These are phyloP conservation scores for Macropus fuliginosus DNA, from an alignment of 2,797 vertebrate species.

Conservation along the genomic window DNA sequence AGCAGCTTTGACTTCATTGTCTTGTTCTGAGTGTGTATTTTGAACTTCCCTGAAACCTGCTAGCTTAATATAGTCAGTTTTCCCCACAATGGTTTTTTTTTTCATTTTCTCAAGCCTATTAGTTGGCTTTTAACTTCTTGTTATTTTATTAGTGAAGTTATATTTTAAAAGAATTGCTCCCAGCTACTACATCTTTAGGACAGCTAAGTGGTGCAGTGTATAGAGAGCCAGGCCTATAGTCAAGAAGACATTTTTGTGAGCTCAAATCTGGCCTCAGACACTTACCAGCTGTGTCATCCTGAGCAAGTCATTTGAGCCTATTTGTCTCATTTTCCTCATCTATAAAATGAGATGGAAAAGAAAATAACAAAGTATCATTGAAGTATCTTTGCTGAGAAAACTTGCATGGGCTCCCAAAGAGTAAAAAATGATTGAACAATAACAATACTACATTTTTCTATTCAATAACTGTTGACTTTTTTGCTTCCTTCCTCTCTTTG, in stretches of 20 bases:
- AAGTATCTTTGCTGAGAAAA: not conserved
- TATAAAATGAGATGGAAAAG: not conserved
- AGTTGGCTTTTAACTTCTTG: no score
- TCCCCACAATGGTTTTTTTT: no score
- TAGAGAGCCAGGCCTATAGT: not conserved
- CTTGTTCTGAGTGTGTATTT: no score
- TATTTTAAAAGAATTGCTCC: not conserved
- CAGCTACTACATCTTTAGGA: not conserved
- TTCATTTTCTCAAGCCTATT: no score
- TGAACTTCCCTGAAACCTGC: no score
- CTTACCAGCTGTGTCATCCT: not conserved
- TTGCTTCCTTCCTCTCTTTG: not conserved
- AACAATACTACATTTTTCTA: not conserved
- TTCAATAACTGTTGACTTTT: not conserved
- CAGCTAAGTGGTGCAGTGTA: not conserved
- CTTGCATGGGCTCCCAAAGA: not conserved
- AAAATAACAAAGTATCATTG: not conserved
- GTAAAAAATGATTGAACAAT: not conserved
- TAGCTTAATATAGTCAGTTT: no score
- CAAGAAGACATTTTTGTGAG: not conserved
- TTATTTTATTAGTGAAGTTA: not conserved
- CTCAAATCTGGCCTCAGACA: not conserved
- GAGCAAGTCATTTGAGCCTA: not conserved
- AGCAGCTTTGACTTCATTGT: no score
- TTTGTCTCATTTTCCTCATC: not conserved